A percentile compares a stretch with the other conserved stretches of the same genome.
These are phyloP conservation scores for Caenorhabditis sp. DNA, from an alignment of 2,888 invertebrate species.

Conservation along the genomic window DNA sequence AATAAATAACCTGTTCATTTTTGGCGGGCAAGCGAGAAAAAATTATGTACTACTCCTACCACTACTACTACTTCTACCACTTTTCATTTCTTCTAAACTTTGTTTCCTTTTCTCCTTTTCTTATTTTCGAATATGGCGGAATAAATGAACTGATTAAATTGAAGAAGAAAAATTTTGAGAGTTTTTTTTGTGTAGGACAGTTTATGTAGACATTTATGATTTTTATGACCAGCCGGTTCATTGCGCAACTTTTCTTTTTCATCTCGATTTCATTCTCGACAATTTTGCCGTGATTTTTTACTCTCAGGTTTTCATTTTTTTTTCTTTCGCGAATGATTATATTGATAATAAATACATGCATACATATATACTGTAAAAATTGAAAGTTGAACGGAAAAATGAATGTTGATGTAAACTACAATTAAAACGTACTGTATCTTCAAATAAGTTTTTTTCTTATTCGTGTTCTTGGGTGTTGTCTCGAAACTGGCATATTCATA, in stretches of 20 bases:
- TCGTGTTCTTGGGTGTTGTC: constrained; percentile 8
- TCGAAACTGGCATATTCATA: neutral
- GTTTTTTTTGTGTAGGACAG: neutral
- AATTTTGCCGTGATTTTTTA: neutral
- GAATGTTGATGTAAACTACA: neutral
- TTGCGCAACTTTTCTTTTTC: constrained; percentile 1
- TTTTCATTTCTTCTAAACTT: constrained; percentile 7
- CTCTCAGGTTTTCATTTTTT: neutral
- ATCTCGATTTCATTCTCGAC: neutral
- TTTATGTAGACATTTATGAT: neutral
- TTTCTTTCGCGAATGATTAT: neutral
- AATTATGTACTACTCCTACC: neutral
- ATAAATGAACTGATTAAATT: neutral
- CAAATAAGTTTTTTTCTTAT: constrained; percentile 9
- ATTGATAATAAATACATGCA: neutral
- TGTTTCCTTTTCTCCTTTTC: neutral
- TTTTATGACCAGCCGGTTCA: neutral
- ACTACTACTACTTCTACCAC: neutral
- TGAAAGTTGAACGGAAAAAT: neutral
- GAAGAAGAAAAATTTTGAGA: neutral
- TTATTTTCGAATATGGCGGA: neutral
- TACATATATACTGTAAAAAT: neutral
- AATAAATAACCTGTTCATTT: constrained; percentile 9
- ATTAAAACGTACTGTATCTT: constrained; percentile 1
- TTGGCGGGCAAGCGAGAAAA: neutral